A percentile compares a stretch with the other conserved stretches of the same genome.
Conservation (phyloP, 1,140 invertebrate species). For the Drosophila saltans region DNA sequence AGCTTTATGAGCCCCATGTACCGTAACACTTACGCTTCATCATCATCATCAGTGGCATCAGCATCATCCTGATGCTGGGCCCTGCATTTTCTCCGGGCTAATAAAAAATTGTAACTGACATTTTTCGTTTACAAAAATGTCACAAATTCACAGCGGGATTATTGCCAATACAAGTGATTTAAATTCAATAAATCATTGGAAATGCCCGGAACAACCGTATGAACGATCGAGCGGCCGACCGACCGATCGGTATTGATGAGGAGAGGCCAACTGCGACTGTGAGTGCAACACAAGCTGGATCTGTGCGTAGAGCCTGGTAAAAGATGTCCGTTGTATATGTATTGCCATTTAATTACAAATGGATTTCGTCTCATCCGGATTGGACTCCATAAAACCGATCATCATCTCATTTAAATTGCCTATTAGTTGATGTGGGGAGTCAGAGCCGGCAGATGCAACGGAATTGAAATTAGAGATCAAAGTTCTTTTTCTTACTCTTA, state of each 20-base stretch:
- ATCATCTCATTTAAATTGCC: conserved; percentile 73
- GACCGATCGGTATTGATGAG: conserved; percentile 59
- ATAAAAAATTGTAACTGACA: conserved; percentile 83
- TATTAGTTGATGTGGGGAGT: conserved; percentile 45
- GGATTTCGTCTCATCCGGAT: conserved; percentile 19
- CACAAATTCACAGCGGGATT: conserved; percentile 83
- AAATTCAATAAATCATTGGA: conserved; percentile 83
- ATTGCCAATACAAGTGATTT: conserved; percentile 83
- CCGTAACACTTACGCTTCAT: conserved; percentile 58
- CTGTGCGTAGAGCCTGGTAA: conserved; percentile 17
- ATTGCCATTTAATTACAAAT: conserved; percentile 81
- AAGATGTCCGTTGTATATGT: conserved; percentile 37
- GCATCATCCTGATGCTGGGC: conserved; percentile 12
- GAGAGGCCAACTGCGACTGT: conserved; percentile 12
- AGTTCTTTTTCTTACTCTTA: neutral
- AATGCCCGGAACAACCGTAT: conserved; percentile 32
- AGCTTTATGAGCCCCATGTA: conserved; percentile 62
- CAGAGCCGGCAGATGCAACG: neutral
- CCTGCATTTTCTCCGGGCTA: conserved; percentile 43
- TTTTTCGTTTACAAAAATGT: conserved; percentile 83
- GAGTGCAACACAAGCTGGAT: conserved; percentile 25
- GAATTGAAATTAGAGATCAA: conserved; percentile 4
- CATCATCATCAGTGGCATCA: conserved; percentile 33
- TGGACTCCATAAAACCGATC: neutral
- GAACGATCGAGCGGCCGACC: conserved; percentile 19